These are phyloP conservation scores for Rambutsinella grinnellia DNA, from an alignment of 2,888 invertebrate genomes.

Conservation along the genomic window DNA sequence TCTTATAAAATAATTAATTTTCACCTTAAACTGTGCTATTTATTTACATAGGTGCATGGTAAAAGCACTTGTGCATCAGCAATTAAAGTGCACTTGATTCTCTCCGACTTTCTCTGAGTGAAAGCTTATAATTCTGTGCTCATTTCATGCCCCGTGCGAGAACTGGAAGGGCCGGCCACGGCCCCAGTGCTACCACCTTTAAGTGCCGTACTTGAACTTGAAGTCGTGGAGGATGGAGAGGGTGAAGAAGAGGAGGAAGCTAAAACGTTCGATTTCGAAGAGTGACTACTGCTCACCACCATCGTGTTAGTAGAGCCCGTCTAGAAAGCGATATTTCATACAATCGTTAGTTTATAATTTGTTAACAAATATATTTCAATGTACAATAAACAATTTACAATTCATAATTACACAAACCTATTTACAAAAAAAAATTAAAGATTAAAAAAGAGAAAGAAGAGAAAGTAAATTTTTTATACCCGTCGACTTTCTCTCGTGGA, in stretches of 20 bases:
- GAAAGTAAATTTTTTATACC: neutral
- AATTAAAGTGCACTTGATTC: neutral
- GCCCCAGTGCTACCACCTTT: conserved; percentile 17
- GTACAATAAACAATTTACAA: neutral
- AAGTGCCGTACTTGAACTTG: conserved; percentile 5
- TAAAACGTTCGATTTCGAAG: conserved; percentile 19
- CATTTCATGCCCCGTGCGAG: conserved; percentile 54
- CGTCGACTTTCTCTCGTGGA: no score
- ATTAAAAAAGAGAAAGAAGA: neutral
- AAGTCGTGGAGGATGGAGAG: conserved; percentile 17
- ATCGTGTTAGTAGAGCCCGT: conserved; percentile 36
- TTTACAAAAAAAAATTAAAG: neutral
- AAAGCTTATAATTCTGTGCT: conserved; percentile 59
- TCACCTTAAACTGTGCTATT: no score
- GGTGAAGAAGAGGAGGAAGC: conserved; percentile 23
- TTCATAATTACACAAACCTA: neutral
- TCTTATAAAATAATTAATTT: no score
- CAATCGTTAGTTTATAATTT: conserved; percentile 14
- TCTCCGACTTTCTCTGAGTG: neutral
- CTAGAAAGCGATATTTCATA: conserved; percentile 25
- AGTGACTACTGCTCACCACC: conserved; percentile 27
- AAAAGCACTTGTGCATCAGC: neutral
- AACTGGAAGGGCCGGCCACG: conserved; percentile 25
- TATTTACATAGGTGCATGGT: no score
- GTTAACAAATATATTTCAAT: conserved; percentile 8